phyloP scores from a whole-genome alignment of 2,888 invertebrate species.

The Xylophagus ater region DNA sequence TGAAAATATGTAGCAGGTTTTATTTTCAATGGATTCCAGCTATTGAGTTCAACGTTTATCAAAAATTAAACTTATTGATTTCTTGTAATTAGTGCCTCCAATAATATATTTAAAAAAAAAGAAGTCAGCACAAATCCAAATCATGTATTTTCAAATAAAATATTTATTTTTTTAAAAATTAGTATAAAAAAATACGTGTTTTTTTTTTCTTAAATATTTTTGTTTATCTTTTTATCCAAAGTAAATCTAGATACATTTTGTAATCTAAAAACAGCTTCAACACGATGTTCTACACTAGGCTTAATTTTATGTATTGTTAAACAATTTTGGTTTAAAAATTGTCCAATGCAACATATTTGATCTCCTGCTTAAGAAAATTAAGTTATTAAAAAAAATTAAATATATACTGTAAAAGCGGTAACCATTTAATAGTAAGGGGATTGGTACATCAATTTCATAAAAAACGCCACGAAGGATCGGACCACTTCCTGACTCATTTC shows the following conservation, averaged over 20 bases:
- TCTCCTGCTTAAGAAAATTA: conserved; percentile 21
- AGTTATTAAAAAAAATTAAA: conserved; percentile 5
- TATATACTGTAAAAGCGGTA: background rate
- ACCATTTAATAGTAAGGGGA: conserved; percentile 16
- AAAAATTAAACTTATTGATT: no score
- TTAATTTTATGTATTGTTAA: conserved; percentile 28
- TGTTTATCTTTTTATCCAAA: conserved; percentile 22
- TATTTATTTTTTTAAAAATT: no score
- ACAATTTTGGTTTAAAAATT: conserved; percentile 26
- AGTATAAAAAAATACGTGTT: background rate
- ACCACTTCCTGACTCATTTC: conserved; percentile 26
- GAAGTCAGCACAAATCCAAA: no score
- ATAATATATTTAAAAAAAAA: no score
- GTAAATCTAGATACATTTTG: conserved; percentile 30
- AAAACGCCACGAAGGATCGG: conserved; percentile 32
- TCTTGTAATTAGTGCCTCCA: no score
- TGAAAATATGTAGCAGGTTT: no score
- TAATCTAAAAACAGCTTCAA: conserved; percentile 25
- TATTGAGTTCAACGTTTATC: no score
- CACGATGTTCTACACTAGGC: conserved; percentile 14
- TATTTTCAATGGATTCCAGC: no score
- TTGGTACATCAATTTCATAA: conserved; percentile 27
- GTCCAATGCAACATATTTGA: conserved; percentile 28
- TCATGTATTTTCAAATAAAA: conserved; percentile 3
- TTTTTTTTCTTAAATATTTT: background rate